These are phyloP conservation scores for human (Homo sapiens) DNA, from an alignment of 2,113 vertebrate genomes.

Conservation along the genomic window DNA sequence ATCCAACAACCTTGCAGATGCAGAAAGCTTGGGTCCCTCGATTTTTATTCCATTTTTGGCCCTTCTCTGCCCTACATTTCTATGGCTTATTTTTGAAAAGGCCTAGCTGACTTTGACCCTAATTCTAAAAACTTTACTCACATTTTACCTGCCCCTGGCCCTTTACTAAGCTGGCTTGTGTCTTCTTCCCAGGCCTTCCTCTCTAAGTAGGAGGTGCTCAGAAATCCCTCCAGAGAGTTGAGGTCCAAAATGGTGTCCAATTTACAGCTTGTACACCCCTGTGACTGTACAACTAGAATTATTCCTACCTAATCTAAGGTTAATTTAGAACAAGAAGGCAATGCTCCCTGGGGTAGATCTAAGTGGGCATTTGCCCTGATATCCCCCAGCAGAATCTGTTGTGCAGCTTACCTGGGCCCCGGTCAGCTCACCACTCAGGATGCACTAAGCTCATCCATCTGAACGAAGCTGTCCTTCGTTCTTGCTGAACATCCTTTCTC, in stretches of 20 bases:
- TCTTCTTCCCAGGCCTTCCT: not conserved
- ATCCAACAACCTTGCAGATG: fast-evolving
- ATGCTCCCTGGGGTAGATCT: fast-evolving
- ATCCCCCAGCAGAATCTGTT: not conserved
- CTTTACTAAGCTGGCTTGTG: not conserved
- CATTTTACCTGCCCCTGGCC: not conserved
- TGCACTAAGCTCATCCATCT: not conserved
- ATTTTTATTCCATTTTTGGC: not conserved
- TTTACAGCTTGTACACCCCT: not conserved
- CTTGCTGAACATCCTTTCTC: not conserved
- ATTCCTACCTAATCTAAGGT: not conserved
- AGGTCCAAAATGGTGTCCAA: not conserved
- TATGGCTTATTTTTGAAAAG: not conserved
- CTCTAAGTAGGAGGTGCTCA: not conserved
- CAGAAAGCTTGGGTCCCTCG: fast-evolving
- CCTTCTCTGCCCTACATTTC: not conserved
- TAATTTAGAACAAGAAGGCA: not conserved
- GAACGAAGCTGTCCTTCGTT: not conserved
- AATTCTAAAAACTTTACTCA: not conserved
- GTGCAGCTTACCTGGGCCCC: not conserved
- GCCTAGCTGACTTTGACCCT: not conserved
- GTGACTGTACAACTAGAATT: not conserved
- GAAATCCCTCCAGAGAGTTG: not conserved
- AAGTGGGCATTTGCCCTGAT: not conserved
- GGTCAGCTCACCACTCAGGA: not conserved